Evolutionary conservation across 2,113 vertebrate genomes (phyloP).

Genomic region (Hippopotamus amphibius): DNA sequence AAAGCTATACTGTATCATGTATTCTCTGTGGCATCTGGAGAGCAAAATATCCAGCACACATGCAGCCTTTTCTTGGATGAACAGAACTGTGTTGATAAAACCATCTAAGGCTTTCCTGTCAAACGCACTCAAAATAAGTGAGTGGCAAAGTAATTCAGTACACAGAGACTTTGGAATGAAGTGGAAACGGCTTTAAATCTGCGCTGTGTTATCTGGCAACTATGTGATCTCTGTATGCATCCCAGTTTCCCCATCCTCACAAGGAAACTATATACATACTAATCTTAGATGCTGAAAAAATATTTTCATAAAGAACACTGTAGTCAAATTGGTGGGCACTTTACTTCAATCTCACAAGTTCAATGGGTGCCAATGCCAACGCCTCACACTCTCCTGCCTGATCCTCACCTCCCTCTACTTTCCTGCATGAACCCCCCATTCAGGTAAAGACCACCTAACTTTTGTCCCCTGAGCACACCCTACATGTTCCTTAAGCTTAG

Average conservation of each 20-base stretch:
- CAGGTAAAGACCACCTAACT: neutral
- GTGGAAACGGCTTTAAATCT: slow-evolving; percentile 10
- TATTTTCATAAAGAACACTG: neutral
- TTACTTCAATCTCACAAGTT: neutral
- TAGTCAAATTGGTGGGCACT: neutral
- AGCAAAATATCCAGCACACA: neutral
- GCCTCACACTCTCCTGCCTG: neutral
- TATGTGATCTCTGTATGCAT: neutral
- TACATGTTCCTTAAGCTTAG: neutral
- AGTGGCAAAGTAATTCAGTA: neutral
- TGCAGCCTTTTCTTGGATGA: neutral
- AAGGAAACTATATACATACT: neutral
- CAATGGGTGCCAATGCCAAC: neutral
- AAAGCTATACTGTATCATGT: neutral
- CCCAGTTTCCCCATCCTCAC: neutral
- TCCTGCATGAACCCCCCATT: neutral
- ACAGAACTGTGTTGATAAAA: neutral
- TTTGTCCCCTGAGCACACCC: neutral
- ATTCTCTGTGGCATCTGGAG: neutral
- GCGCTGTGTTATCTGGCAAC: neutral
- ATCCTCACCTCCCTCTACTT: neutral
- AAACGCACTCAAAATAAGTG: neutral
- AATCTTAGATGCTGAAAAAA: slow-evolving; percentile 24
- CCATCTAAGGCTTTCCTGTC: neutral
- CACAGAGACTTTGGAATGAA: neutral